Evolutionary conservation across 2,113 vertebrate species (phyloP), one percentile per base, ranked within the genome.

Genomic region (Eonycteris spelaea): DNA sequence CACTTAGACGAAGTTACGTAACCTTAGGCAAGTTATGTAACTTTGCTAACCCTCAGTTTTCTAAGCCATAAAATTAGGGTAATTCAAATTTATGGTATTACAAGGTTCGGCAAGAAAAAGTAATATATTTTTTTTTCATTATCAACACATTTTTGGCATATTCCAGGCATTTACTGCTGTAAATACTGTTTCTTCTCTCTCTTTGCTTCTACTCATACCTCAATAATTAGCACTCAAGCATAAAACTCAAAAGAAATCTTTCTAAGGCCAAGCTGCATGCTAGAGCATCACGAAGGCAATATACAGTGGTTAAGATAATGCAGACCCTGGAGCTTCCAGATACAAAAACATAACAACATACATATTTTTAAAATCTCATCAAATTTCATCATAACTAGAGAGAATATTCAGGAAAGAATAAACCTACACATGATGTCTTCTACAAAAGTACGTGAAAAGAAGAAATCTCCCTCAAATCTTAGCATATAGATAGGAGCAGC

Each of bases 161-260:
- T 1, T 90, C 11, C 13, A 90, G n/a, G 48, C 90, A 92, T 24
- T 78, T 71, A 71, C 0, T 82, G 55, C 55, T 78, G 24, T 86
- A 90, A 90, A 89, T 33, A 93, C 30, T 68, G 86, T 71, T 93
- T 90, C 7, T 87, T 79, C 48, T 53, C 40, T 19, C 61, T 75
- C 30, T 40, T 86, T 78, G 26, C 28, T 95, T 51, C n/a, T 86
- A 61, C 48, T 78, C 84, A 92, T n/a, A 95, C 33, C 55, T 93
- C 59, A 77, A 57, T 95, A 90, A 96, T 57, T 85, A 91, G 24
- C 40, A 61, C 9, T 8, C 38, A 94, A 92, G 24, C 16, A 94
- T 70, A 95, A 91, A 91, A 28, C 68, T 68, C 59, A 78, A 95
- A 94, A 80, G 53, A 86, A 93, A 88, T 67, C 59, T 43, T 95